phyloP scores from a whole-genome alignment of 2,113 vertebrate species.

The Mormyrus iriodes region DNA sequence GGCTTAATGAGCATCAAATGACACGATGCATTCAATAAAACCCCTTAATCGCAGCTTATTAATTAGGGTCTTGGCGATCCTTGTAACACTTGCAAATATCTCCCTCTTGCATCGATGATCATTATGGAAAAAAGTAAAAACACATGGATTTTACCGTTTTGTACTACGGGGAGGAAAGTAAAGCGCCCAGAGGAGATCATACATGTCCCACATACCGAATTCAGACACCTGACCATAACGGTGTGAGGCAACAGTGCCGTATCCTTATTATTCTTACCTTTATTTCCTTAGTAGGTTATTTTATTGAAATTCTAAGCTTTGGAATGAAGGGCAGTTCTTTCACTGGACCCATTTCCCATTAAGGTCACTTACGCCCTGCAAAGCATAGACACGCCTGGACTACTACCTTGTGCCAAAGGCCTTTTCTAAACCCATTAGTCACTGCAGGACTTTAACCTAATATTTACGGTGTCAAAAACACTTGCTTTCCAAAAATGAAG shows the following conservation, averaged over 20 bases:
- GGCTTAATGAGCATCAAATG: not conserved
- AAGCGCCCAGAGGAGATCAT: not conserved
- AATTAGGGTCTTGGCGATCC: too few relatives aligned
- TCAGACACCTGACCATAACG: not conserved
- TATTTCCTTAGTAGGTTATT: not conserved
- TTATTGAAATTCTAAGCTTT: not conserved
- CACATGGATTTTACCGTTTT: not conserved
- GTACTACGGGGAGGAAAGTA: not conserved
- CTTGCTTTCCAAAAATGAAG: not conserved
- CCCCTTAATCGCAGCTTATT: not conserved
- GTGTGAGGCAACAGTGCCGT: not conserved
- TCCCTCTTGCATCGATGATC: not conserved
- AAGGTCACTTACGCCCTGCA: not conserved
- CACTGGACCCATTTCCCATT: not conserved
- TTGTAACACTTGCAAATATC: not conserved
- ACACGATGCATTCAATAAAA: not conserved
- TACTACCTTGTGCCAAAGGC: not conserved
- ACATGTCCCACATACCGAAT: not conserved
- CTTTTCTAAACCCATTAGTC: not conserved
- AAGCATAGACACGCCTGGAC: not conserved
- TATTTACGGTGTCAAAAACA: not conserved
- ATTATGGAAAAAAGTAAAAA: not conserved
- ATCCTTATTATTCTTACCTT: not conserved
- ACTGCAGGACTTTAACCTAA: not conserved
- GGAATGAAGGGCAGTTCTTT: not conserved